Percentiles rank a stretch among this genome's conserved stretches.
Evolutionary conservation across 2,113 vertebrate genomes (phyloP).

Genomic region (Hydropotes inermis): DNA sequence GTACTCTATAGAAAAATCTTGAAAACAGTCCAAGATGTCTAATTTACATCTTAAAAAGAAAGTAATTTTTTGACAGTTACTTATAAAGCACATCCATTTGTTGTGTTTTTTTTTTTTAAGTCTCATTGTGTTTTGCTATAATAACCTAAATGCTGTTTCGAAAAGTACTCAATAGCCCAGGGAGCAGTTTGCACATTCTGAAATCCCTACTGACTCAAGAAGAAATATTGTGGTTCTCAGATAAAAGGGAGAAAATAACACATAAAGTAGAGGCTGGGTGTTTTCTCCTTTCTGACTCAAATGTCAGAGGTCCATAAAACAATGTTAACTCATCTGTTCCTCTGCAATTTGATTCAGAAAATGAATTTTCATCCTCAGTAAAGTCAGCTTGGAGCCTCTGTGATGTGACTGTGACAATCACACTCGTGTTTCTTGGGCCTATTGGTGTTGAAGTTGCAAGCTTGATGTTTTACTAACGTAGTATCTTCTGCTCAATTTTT

Average conservation of each 20-base stretch:
- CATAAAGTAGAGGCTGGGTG: background rate
- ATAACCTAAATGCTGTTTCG: background rate
- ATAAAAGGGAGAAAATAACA: background rate
- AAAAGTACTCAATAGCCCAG: background rate
- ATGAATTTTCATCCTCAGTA: background rate
- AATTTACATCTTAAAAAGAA: background rate
- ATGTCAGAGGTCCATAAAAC: background rate
- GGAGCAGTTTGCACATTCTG: background rate
- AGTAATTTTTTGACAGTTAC: background rate
- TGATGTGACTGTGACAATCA: background rate
- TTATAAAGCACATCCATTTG: background rate
- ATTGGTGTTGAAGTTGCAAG: background rate
- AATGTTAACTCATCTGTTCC: constrained; percentile 10
- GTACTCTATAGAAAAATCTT: background rate
- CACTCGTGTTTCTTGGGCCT: background rate
- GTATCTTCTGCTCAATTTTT: background rate
- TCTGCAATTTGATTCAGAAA: constrained; percentile 18
- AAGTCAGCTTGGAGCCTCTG: background rate
- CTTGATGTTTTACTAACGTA: background rate
- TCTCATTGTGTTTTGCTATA: background rate
- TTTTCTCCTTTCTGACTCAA: background rate
- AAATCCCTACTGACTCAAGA: background rate
- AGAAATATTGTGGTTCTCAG: background rate
- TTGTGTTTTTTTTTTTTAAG: background rate
- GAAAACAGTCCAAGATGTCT: background rate